Evolutionary conservation across 2,797 vertebrate genomes (phyloP), one percentile per base, ranked within the genome.

Genomic region (Brachyrhaphis roseni): DNA sequence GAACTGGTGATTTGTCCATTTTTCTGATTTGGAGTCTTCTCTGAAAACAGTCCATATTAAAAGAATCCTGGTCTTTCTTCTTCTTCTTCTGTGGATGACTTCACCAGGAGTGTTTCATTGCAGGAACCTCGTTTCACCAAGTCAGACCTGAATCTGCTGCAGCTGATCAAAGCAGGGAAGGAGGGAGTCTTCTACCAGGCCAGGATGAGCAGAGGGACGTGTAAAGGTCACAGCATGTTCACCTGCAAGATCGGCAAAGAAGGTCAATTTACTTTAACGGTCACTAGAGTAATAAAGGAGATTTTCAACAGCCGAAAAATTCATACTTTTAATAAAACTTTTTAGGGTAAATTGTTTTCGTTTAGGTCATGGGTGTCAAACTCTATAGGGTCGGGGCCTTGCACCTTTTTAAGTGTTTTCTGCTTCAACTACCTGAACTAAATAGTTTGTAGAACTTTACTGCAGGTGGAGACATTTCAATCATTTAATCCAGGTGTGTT

Each of bases 191-290:
- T 95, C 90, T 96, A 96, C 92, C 95, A 95, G 90, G 95, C 95
- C 53, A 93, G 78, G 85, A 93, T 96, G 91, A 90, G 6, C 53
- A 88, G 84, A 39, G 95, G 95, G 23, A 95, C 93, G 0, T 95
- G 95, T 64, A 95, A 94, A 76, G 95, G 95, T 7, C 95, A 96
- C 86, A 88, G 36, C 46, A 80, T 93, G 72, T 90, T 96, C 89
- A 96, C 94, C 75, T 96, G 95, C 92, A 96, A 96, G 88, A 95
- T 96, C 90, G 88, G 87, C 86, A 96, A 95, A 82, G 94, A 95
- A 87, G 95, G 95, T 96, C 13, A 0, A 31, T 31, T 31, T 59
- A 20, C 26, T 55, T 36, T 62, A 31, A n/a, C 15, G 4, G 10
- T 12, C 18, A 49, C 15, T 20, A 12, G 5, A 36, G 16, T 34